Conservation (phyloP, 92 coral and sea anemone genomes). For the Palythoa grandis region DNA sequence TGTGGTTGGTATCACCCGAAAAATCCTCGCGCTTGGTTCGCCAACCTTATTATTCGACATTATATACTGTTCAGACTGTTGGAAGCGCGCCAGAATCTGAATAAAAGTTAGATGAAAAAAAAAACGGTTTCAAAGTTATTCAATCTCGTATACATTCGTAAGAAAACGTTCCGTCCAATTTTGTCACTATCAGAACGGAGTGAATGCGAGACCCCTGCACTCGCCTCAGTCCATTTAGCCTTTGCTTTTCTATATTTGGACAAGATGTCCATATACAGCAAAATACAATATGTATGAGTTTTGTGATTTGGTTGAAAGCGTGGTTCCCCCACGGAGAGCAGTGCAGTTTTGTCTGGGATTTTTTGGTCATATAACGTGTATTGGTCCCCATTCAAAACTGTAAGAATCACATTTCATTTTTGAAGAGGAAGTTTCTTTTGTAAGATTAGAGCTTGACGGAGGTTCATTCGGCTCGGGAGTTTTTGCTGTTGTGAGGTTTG, state of each 20-base stretch:
- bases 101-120: too few relatives aligned
- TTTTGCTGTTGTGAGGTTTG: constrained; percentile 22
- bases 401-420: background rate
- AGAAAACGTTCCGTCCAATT: too few relatives aligned
- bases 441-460: background rate
- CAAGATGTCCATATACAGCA: constrained; percentile 29
- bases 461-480: background rate
- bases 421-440: background rate
- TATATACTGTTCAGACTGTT: too few relatives aligned
- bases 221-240: constrained; percentile 39
- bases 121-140: too few relatives aligned
- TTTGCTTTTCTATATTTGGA: constrained; percentile 29
- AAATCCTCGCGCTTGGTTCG: too few relatives aligned
- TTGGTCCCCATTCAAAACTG: constrained; percentile 34
- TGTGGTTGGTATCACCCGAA: too few relatives aligned
- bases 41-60: too few relatives aligned
- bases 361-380: constrained; percentile 26
- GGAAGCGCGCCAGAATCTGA: too few relatives aligned
- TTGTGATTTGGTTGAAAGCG: constrained; percentile 46
- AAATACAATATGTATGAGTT: constrained; percentile 35
- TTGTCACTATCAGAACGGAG: background rate
- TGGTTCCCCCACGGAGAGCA: constrained; percentile 33
- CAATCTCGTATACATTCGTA: too few relatives aligned
- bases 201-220: background rate
- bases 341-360: constrained; percentile 15